Percentiles rank a stretch among this genome's conserved stretches.
Evolutionary conservation across 2,888 invertebrate genomes (phyloP).

Genomic region (Mythimna loreyi): DNA sequence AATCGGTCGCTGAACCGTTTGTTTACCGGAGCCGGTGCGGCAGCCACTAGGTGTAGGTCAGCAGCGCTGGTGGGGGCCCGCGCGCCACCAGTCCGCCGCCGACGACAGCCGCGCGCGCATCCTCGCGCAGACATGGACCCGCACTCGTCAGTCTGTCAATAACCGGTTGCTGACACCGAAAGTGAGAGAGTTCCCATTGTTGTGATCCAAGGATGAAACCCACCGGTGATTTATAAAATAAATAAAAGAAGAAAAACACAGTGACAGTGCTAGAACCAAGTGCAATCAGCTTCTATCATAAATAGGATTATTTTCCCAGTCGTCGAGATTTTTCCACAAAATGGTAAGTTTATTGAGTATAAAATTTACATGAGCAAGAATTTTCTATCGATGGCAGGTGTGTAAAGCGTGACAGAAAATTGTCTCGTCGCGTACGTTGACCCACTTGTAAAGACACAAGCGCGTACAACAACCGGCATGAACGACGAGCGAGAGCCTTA

Average conservation of each 20-base stretch:
- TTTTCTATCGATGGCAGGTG: conserved; percentile 42
- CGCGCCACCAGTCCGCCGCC: conserved; percentile 79
- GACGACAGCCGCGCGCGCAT: conserved; percentile 81
- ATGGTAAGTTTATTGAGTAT: conserved; percentile 77
- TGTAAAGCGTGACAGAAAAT: conserved; percentile 72
- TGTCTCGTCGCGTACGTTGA: conserved; percentile 75
- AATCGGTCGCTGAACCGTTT: conserved; percentile 90
- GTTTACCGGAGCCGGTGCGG: conserved; percentile 86
- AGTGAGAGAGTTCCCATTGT: conserved; percentile 80
- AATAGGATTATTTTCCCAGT: conserved; percentile 74
- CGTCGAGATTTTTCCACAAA: conserved; percentile 67
- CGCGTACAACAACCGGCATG: conserved; percentile 71
- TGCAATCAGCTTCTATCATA: conserved; percentile 70
- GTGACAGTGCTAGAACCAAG: conserved; percentile 83
- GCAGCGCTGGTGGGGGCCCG: conserved; percentile 79
- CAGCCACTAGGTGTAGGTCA: conserved; percentile 86
- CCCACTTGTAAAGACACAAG: conserved; percentile 74
- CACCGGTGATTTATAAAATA: conserved; percentile 73
- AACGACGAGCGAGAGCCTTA: conserved; percentile 70
- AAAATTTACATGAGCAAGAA: conserved; percentile 23
- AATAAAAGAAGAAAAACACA: conserved; percentile 59
- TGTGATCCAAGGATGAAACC: conserved; percentile 82
- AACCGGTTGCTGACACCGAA: conserved; percentile 74
- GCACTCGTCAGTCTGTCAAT: conserved; percentile 70
- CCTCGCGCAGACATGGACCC: conserved; percentile 80